These are phyloP conservation scores for Steromphala cineraria DNA, from an alignment of 2,888 invertebrate genomes.

Conservation along the genomic window DNA sequence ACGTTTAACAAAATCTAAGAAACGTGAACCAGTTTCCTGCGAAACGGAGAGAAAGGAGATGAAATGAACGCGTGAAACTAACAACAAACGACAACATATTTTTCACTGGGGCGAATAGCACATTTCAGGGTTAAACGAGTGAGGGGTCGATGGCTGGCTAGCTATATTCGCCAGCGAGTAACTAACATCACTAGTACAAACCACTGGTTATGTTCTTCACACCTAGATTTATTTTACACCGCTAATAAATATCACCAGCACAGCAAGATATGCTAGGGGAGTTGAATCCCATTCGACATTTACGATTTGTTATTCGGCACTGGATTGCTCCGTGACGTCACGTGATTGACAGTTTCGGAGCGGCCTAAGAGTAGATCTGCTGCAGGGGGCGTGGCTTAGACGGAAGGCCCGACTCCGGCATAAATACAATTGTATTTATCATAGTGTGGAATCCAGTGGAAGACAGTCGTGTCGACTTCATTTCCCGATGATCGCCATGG, in stretches of 20 bases:
- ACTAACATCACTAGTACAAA: too few species aligned
- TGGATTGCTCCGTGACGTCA: background rate
- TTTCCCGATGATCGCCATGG: slow-evolving; percentile 27
- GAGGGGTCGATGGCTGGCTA: too few species aligned
- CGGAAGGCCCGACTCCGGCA: slow-evolving; percentile 21
- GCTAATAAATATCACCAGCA: slow-evolving; percentile 8
- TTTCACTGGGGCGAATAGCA: background rate
- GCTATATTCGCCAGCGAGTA: too few species aligned
- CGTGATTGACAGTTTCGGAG: slow-evolving; percentile 13
- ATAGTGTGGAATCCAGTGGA: slow-evolving; percentile 14
- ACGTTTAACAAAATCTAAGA: slow-evolving; percentile 16
- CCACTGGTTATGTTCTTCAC: background rate
- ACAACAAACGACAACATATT: slow-evolving; percentile 21
- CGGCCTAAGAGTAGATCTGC: background rate
- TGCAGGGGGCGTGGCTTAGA: slow-evolving; percentile 10
- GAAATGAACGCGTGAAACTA: slow-evolving; percentile 1
- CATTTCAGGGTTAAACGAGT: background rate
- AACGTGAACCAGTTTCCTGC: slow-evolving; percentile 18
- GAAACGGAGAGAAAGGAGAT: background rate
- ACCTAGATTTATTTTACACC: background rate
- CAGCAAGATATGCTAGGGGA: background rate
- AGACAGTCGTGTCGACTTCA: background rate
- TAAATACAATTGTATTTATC: slow-evolving; percentile 39
- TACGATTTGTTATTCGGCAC: slow-evolving; percentile 25
- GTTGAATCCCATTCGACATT: background rate